A percentile compares a stretch with the other conserved stretches of the same genome.
These are phyloP conservation scores for Caenorhabditis sp. DNA, from an alignment of 2,888 invertebrate genomes.

Conservation along the genomic window DNA sequence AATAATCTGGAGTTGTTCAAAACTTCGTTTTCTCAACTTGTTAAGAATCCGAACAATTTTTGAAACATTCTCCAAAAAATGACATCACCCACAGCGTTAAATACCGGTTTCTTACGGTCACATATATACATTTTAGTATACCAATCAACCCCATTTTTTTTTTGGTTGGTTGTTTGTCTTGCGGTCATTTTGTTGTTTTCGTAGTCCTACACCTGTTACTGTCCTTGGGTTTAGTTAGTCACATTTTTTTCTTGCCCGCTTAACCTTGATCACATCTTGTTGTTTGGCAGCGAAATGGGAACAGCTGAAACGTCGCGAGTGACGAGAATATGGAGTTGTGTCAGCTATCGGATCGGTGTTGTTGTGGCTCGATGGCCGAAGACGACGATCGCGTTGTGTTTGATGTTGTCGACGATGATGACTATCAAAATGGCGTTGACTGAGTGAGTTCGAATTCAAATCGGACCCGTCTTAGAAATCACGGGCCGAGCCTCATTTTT, in stretches of 20 bases:
- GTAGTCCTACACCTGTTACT: neutral
- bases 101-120: neutral
- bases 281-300: constrained; percentile 17
- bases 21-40: too few species aligned
- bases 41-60: too few species aligned
- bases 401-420: constrained; percentile 41
- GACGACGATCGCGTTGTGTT: constrained; percentile 41
- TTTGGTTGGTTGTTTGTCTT: neutral
- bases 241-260: neutral
- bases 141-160: neutral
- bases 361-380: constrained; percentile 46
- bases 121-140: neutral
- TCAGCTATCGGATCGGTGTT: constrained; percentile 32
- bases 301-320: constrained; percentile 28
- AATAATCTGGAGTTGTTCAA: too few species aligned
- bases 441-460: constrained; percentile 31
- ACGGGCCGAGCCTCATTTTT: too few species aligned
- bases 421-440: constrained; percentile 38
- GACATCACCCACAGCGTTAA: neutral
- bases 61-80: neutral
- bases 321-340: constrained; percentile 29
- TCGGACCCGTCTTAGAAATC: too few species aligned
- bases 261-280: neutral
- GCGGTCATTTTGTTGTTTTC: neutral
- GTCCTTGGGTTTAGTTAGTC: neutral